Percentiles rank a stretch among this genome's conserved stretches.
Evolutionary conservation across 1,140 invertebrate genomes (phyloP).

Genomic region (Spodoptera frugiperda): DNA sequence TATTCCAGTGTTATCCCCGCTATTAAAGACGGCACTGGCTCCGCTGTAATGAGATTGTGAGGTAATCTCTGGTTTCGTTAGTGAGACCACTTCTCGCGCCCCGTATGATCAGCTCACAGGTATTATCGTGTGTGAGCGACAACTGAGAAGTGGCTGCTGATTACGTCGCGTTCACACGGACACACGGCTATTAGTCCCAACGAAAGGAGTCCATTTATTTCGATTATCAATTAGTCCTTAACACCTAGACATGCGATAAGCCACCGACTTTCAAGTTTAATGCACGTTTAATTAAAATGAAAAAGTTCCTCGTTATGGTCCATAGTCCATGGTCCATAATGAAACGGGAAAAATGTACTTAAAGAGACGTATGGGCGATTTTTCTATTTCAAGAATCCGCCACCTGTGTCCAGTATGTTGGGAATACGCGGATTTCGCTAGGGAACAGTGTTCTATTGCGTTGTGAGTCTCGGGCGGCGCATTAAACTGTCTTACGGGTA

Average conservation of each 20-base stretch:
- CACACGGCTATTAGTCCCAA: slow-evolving; percentile 70
- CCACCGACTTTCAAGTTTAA: slow-evolving; percentile 73
- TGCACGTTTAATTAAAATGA: slow-evolving; percentile 80
- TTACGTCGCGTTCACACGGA: slow-evolving; percentile 72
- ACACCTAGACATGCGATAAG: slow-evolving; percentile 77
- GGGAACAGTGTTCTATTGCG: slow-evolving; percentile 64
- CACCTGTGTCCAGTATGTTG: slow-evolving; percentile 64
- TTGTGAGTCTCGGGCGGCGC: slow-evolving; percentile 53
- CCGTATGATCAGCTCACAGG: slow-evolving; percentile 49
- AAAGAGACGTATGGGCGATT: slow-evolving; percentile 54
- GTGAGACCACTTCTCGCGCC: slow-evolving; percentile 50
- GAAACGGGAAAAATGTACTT: slow-evolving; percentile 65
- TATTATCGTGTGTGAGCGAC: slow-evolving; percentile 71
- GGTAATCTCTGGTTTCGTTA: slow-evolving; percentile 70
- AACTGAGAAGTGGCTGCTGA: slow-evolving; percentile 80
- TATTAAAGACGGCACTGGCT: slow-evolving; percentile 59
- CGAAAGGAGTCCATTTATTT: slow-evolving; percentile 77
- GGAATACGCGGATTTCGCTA: slow-evolving; percentile 61
- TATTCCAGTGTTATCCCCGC: slow-evolving; percentile 58
- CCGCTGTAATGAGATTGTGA: slow-evolving; percentile 64
- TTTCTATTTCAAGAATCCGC: slow-evolving; percentile 66
- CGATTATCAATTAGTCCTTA: slow-evolving; percentile 82
- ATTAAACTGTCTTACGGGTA: slow-evolving; percentile 78
- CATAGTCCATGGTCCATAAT: slow-evolving; percentile 68
- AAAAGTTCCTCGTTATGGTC: slow-evolving; percentile 65